Evolutionary conservation across 2,888 invertebrate genomes (phyloP), one percentile per base, ranked within the genome.

Genomic region (Abrostola tripartita): DNA sequence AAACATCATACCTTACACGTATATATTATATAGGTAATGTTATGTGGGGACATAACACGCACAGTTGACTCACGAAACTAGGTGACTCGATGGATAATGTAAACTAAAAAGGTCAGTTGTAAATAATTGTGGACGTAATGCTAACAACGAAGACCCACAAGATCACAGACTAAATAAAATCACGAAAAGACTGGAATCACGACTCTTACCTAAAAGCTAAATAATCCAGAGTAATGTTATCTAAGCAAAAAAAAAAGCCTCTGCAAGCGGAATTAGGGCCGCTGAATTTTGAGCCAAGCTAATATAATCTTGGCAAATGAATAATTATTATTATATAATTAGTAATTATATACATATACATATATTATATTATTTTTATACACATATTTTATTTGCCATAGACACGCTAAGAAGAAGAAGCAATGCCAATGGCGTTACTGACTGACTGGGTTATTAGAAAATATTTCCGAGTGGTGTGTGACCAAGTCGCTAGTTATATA

Each of bases 11-110:
- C 5, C 24, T 14, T 53, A 52, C 42, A 11, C 42, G 50, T n/a
- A 49, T 12, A 49, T 37, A 51, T 38, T 49, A 37, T 10, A 37
- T 37, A 37, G 2, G 9, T 51, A 37, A 9, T 14, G 44, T 47
- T 14, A 47, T 14, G 44, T 47, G 37, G 38, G 52, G 37, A 61
- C 55, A 61, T 61, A 74, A 37, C 44, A 62, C 44, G 41, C 58
- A 55, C 36, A 40, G 9, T 50, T 11, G 47, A 57, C 68, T 56
- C 52, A 73, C 38, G 37, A 52, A 68, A 53, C 52, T 35, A 51
- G 24, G 49, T 56, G 42, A 47, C 47, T 63, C n/a, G 36, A 44
- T 69, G 53, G n/a, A 69, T 14, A 11, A 35, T 35, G 37, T 55
- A 50, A 52, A 35, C 10, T 49, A 50, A 61, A 67, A 58, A 55